Base-by-base conservation (phyloP, 1,140 invertebrate species). In the Bombus huntii region DNA sequence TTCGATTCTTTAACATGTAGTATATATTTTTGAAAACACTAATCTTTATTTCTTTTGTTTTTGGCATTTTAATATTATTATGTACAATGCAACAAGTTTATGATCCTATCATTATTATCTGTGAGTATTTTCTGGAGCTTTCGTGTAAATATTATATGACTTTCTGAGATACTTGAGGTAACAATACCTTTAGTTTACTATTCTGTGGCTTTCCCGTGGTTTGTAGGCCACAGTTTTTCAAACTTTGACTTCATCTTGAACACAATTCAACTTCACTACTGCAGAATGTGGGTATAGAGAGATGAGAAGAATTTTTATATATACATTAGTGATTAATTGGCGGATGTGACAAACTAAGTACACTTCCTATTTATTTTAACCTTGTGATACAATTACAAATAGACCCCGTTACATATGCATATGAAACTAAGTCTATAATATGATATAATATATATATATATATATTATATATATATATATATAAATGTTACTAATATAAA, bases 1-100 rank as follows among this genome's bases (percentile, higher is more conserved):
- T 82, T 82, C 79, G 84, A 81, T 82, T 82, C 79, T 86, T 85
- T 44, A 59, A 44, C 31, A 57, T n/a, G 12, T 13, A n/a, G 3
- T n/a, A 76, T 53, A 57, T 25, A 57, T 31, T 72, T 4, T 22
- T 31, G n/a, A 44, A 42, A 10, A 44, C n/a, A 8, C 22, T 59
- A 71, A 72, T 71, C n/a, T 34, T 77, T 79, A 62, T 34, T 59
- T 12, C 47, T n/a, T 65, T 47, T 22, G 25, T 47, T 53, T 34
- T 68, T 31, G 37, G 15, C 59, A n/a, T n/a, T 47, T 85, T 22
- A 39, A 25, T 70, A 31, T 34, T 68, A 47, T 12, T 68, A 39
- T 53, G 8, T 66, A 53, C 31, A 74, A 25, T 73, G 3, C 22
- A 28, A 57, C 10, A 37, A 39, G 75, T 76, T 53, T 28, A 39